phyloP scores from a whole-genome alignment of 2,888 invertebrate genomes.

The Periphyllus acericola region DNA sequence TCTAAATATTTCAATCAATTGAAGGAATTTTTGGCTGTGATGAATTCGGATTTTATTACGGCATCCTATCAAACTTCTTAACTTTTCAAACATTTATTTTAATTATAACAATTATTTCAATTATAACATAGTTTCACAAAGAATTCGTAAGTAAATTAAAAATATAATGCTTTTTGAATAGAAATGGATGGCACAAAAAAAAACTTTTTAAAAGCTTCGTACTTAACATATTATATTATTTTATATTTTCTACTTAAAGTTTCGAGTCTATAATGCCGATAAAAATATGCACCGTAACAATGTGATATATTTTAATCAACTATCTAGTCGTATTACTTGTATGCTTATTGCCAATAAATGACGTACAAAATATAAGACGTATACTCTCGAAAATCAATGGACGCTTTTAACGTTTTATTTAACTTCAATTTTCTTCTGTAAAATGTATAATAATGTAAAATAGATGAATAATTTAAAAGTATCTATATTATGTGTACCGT shows the following conservation, averaged over 20 bases:
- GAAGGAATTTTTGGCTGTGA: neutral
- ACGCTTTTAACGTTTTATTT: too few relatives aligned
- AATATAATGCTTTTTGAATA: neutral
- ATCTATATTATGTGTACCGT: too few relatives aligned
- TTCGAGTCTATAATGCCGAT: neutral
- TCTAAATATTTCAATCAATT: slow-evolving; percentile 29
- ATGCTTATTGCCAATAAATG: too few relatives aligned
- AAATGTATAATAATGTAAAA: too few relatives aligned
- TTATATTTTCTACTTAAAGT: neutral
- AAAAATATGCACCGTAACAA: neutral
- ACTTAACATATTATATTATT: neutral
- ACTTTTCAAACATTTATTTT: neutral
- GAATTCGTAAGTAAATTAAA: neutral
- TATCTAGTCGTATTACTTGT: too few relatives aligned
- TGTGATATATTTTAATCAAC: too few relatives aligned
- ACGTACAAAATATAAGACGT: too few relatives aligned
- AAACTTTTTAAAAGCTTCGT: neutral
- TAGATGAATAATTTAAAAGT: too few relatives aligned
- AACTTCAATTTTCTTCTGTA: too few relatives aligned
- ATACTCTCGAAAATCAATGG: too few relatives aligned
- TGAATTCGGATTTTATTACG: neutral
- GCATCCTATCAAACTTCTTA: neutral
- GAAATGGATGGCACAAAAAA: neutral
- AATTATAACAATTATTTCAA: too few relatives aligned
- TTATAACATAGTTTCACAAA: slow-evolving; percentile 1